Conservation (phyloP, 2,797 vertebrate species). For the Spheniscus humboldti region DNA sequence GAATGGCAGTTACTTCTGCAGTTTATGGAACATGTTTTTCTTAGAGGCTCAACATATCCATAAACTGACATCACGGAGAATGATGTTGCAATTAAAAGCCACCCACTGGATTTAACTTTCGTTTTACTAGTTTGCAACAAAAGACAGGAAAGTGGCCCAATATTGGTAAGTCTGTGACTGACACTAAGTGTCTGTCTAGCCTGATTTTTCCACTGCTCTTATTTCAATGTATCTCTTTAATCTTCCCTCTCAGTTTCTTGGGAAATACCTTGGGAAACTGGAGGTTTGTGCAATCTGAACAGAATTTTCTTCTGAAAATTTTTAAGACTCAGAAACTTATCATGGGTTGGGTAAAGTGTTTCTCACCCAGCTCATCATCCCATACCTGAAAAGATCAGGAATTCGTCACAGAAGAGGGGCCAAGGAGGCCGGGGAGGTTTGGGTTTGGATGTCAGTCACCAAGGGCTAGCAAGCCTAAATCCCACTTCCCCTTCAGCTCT, state of each 20-base stretch:
- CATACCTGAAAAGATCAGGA: background rate
- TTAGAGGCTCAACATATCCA: background rate
- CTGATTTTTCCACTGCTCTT: background rate
- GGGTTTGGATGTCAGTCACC: too few species aligned
- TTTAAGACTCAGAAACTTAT: background rate
- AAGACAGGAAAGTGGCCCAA: conserved; percentile 28
- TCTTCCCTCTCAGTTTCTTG: background rate
- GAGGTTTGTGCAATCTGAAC: background rate
- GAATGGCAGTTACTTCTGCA: background rate
- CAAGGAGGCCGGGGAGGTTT: background rate
- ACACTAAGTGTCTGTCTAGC: background rate
- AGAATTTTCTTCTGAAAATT: background rate
- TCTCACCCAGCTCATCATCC: background rate
- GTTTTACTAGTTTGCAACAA: background rate
- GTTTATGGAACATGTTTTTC: background rate
- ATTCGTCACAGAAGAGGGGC: background rate
- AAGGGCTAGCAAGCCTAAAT: background rate
- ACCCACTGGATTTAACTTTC: background rate
- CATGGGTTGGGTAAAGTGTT: background rate
- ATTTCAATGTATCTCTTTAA: background rate
- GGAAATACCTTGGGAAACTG: background rate
- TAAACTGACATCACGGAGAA: background rate
- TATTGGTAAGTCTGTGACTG: background rate
- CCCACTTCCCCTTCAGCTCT: background rate
- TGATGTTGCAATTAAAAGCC: conserved; percentile 1